Conservation (phyloP, 1,140 invertebrate genomes). For the Drosophila ambigua region DNA sequence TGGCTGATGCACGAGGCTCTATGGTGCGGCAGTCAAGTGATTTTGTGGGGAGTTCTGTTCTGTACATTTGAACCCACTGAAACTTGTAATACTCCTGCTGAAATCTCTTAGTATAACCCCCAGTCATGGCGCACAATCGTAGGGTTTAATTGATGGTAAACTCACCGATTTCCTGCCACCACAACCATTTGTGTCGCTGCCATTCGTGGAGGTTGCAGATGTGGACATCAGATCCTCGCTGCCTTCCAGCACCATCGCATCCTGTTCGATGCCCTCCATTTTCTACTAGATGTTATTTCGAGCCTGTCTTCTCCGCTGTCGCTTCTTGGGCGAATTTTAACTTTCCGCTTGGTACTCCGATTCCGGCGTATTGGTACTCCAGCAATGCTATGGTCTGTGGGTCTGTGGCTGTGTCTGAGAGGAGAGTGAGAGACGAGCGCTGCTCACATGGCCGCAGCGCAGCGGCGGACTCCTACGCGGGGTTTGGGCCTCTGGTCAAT, state of each 20-base stretch:
- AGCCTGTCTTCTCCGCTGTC: constrained; percentile 9
- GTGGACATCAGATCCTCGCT: constrained; percentile 70
- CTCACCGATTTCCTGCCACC: constrained; percentile 67
- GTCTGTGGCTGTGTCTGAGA: constrained; percentile 30
- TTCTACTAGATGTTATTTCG: constrained; percentile 10
- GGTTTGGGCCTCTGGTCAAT: constrained; percentile 46
- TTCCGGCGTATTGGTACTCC: no score
- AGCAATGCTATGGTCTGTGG: background rate
- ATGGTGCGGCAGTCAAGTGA: no score
- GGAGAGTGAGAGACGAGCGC: constrained; percentile 19
- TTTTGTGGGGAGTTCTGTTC: no score
- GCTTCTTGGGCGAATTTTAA: constrained; percentile 15
- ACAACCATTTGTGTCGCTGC: constrained; percentile 64
- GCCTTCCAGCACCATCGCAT: constrained; percentile 48
- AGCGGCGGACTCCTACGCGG: constrained; percentile 39
- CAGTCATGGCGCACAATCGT: no score
- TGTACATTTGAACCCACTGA: no score
- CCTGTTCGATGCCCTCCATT: constrained; percentile 64
- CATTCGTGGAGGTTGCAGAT: constrained; percentile 68
- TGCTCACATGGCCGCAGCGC: constrained; percentile 58
- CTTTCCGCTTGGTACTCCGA: constrained; percentile 4
- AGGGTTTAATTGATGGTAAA: constrained; percentile 7
- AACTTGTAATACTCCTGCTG: no score
- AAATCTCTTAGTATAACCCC: no score
- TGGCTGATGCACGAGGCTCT: no score